These are phyloP conservation scores for Siniperca undulata DNA, from an alignment of 2,797 vertebrate genomes.

Conservation along the genomic window DNA sequence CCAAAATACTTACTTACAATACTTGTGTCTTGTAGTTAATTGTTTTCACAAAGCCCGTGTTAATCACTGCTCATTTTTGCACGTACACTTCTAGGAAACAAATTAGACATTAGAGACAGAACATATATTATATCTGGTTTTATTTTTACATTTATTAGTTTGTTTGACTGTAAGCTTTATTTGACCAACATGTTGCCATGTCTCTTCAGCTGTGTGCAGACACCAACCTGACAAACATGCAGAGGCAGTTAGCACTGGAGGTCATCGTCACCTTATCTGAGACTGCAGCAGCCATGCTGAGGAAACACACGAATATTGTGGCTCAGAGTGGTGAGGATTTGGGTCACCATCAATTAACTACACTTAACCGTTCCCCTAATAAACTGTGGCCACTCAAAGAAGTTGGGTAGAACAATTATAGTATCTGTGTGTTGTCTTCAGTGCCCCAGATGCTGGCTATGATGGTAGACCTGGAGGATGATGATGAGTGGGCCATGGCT, in stretches of 20 bases:
- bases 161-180: background rate
- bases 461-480: constrained; percentile 99
- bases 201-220: constrained; percentile 92
- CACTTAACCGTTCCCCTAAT: background rate
- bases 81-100: background rate
- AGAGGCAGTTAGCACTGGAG: constrained; percentile 95
- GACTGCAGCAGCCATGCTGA: constrained; percentile 97
- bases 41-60: background rate
- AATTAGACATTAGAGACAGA: background rate
- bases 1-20: no score
- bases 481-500: constrained; percentile 97
- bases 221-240: constrained; percentile 94
- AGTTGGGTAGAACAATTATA: background rate
- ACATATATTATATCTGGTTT: background rate
- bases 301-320: constrained; percentile 94
- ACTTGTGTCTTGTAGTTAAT: background rate
- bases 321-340: constrained; percentile 93
- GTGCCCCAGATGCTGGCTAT: constrained; percentile 98
- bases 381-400: no score
- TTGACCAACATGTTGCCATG: rapidly evolving
- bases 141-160: background rate
- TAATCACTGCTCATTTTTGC: background rate
- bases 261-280: constrained; percentile 98
- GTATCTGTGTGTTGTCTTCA: constrained; percentile 58
- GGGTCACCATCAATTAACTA: rapidly evolving